These are phyloP conservation scores for Syritta pipiens DNA, from an alignment of 2,888 invertebrate species.

Conservation along the genomic window DNA sequence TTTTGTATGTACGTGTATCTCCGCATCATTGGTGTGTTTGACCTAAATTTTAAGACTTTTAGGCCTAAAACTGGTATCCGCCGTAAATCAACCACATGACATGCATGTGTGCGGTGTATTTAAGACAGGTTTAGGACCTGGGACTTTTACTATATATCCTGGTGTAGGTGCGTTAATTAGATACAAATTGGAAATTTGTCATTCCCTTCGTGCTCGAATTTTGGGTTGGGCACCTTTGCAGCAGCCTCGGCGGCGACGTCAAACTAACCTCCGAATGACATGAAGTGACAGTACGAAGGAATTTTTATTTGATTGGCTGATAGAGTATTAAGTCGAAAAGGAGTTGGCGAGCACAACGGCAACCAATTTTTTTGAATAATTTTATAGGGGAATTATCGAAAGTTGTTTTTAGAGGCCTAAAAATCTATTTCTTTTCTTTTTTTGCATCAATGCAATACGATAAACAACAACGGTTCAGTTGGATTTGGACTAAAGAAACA, in stretches of 20 bases:
- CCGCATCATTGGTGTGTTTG: slow-evolving; percentile 27
- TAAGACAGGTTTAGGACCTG: slow-evolving; percentile 17
- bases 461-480: no score
- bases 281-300: slow-evolving; percentile 35
- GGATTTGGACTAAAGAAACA: no score
- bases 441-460: no score
- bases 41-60: slow-evolving; percentile 48
- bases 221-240: slow-evolving; percentile 48
- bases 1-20: slow-evolving; percentile 13
- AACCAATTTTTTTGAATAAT: slow-evolving; percentile 7
- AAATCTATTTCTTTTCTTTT: no score
- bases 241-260: not conserved
- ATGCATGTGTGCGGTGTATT: slow-evolving; percentile 2
- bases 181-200: slow-evolving; percentile 52
- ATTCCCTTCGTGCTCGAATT: slow-evolving; percentile 8
- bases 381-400: slow-evolving; percentile 34
- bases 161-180: slow-evolving; percentile 48
- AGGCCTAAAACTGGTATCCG: slow-evolving; percentile 40
- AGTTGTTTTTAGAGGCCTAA: slow-evolving; percentile 44
- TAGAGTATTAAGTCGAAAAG: slow-evolving; percentile 5
- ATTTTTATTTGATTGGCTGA: slow-evolving; percentile 43
- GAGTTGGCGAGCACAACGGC: slow-evolving; percentile 9
- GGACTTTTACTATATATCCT: not conserved
- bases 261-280: no score
- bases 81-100: slow-evolving; percentile 42